Evolutionary conservation across 2,888 invertebrate genomes (phyloP), one percentile per base, ranked within the genome.

Genomic region (Antheraea assamensis): DNA sequence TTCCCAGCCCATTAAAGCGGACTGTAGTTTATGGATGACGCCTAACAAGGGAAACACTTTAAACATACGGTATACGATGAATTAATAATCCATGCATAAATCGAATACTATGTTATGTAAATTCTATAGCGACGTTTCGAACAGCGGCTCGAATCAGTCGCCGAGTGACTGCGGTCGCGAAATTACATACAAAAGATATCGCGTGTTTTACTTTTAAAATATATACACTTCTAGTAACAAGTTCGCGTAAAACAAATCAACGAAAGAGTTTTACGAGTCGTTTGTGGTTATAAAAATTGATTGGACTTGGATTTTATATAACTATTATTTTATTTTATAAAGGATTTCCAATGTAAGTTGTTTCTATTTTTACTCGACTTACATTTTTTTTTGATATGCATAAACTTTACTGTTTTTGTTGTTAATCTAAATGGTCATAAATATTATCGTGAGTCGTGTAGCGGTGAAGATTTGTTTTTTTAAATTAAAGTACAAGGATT

Each of bases 31-130:
- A 42, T 42, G 21, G 15, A 52, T 19, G 3, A 21, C 19, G 17
- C 52, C 17, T 52, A 52, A 17, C 19, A 19, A 19, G n/a, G n/a
- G 58, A 24, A n/a, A 58, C 58, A 24, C 13, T n/a, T n/a, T n/a
- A 24, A 58, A 58, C 58, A 58, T 24, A 58, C n/a, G 58, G 10
- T 21, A 58, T 24, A 58, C n/a, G 8, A 58, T n/a, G n/a, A 61
- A 61, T 61, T 61, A 27, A 61, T 2, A 61, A 61, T 27, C 27
- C 27, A 61, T 61, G 61, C 2, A 0, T 13, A 30, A 27, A 15
- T 61, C 27, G 61, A 61, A 61, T 30, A 61, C 15, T 61, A 27
- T 61, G 61, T 27, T 61, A 61, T 61, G 61, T 27, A 61, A 61
- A 61, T 61, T 61, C 10, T 27, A 61, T 27, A 61, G 27, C 15